These are phyloP conservation scores for Dasyurus viverrinus DNA, from an alignment of 2,113 vertebrate species.

Conservation along the genomic window DNA sequence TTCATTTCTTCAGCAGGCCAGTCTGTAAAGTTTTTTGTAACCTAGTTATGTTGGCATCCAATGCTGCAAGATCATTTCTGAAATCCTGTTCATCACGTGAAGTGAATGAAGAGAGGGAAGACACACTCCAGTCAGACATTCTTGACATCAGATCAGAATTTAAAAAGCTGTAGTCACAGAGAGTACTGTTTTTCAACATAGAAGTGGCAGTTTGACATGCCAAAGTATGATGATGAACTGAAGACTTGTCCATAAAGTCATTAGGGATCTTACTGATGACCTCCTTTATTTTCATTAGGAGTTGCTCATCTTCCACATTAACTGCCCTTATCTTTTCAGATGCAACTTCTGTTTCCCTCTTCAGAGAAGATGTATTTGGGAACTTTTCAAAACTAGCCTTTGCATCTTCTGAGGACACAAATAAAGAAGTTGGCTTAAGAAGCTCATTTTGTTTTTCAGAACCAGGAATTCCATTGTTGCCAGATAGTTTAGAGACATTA, in stretches of 20 bases:
- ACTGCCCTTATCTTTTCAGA: slow-evolving; percentile 53
- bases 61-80: slow-evolving; percentile 90
- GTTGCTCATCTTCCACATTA: slow-evolving; percentile 60
- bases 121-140: slow-evolving; percentile 87
- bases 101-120: slow-evolving; percentile 90
- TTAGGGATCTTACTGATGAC: slow-evolving; percentile 63
- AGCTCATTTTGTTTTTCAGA: slow-evolving; percentile 61
- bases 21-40: slow-evolving; percentile 90
- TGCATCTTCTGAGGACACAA: not conserved
- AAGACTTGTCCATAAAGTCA: not conserved
- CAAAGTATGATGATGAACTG: fast-evolving
- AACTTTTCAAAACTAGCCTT: not conserved
- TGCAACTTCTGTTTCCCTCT: slow-evolving; percentile 37
- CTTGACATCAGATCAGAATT: slow-evolving; percentile 83
- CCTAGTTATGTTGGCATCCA: slow-evolving; percentile 94
- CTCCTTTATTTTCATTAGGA: slow-evolving; percentile 72
- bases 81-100: slow-evolving; percentile 93
- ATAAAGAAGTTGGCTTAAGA: slow-evolving; percentile 47
- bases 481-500: slow-evolving; percentile 5
- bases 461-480: slow-evolving; percentile 29
- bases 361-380: slow-evolving; percentile 21
- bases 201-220: not conserved
- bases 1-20: slow-evolving; percentile 84
- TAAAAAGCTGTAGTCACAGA: slow-evolving; percentile 75
- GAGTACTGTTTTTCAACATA: slow-evolving; percentile 44